Evolutionary conservation across 2,888 invertebrate species (phyloP).

Genomic region (Lithophane leautieri): DNA sequence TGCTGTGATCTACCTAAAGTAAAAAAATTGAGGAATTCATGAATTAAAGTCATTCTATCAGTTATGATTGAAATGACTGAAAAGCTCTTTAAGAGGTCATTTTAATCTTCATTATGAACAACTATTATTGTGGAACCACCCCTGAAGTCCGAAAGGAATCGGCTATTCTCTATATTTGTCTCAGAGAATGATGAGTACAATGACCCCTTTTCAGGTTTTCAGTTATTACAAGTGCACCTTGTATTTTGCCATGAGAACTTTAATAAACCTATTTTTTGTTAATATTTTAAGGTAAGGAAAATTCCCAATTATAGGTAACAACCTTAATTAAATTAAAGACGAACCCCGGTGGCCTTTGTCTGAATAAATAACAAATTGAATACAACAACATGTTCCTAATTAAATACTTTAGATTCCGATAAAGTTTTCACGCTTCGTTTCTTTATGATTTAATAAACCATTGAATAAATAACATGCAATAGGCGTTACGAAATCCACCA

Average conservation of each 20-base stretch:
- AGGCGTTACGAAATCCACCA: neutral
- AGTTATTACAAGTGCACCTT: neutral
- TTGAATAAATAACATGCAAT: slow-evolving; percentile 16
- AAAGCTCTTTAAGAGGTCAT: no score
- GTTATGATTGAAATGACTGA: neutral
- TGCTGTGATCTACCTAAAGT: neutral
- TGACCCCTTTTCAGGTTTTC: neutral
- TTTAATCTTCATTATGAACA: neutral
- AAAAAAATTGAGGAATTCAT: slow-evolving; percentile 2
- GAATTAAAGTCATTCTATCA: neutral
- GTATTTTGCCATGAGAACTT: neutral
- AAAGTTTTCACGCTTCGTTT: slow-evolving; percentile 41
- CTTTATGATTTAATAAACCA: slow-evolving; percentile 32
- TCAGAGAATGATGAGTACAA: neutral
- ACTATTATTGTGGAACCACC: neutral
- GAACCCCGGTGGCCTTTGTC: neutral
- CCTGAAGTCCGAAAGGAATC: neutral
- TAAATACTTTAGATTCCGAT: slow-evolving; percentile 52
- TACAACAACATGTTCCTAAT: slow-evolving; percentile 31
- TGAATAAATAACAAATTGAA: slow-evolving; percentile 34
- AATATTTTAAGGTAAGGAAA: slow-evolving; percentile 9
- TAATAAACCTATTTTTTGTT: neutral
- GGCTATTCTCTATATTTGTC: neutral
- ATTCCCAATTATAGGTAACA: neutral
- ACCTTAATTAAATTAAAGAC: slow-evolving; percentile 24